Evolutionary conservation across 2,888 invertebrate species (phyloP).

Genomic region (Julus scanicus): DNA sequence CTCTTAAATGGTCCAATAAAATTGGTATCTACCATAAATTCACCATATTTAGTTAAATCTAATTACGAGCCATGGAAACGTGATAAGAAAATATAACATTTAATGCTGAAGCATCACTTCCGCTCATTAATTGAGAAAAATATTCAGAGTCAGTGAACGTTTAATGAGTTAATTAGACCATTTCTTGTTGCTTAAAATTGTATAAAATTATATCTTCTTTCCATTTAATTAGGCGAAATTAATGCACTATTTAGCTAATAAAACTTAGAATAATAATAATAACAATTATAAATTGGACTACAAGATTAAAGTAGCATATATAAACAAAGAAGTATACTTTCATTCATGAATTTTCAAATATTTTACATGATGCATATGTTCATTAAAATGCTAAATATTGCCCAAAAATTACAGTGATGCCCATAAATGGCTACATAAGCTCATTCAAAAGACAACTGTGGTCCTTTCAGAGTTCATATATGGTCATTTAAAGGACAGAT

Average conservation of each 20-base stretch:
- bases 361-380: too few relatives aligned
- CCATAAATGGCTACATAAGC: too few relatives aligned
- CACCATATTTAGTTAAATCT: slow-evolving; percentile 2
- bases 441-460: too few relatives aligned
- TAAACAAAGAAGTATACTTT: too few relatives aligned
- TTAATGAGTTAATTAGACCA: neutral
- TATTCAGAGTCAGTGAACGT: neutral
- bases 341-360: too few relatives aligned
- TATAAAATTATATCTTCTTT: neutral
- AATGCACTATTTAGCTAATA: neutral
- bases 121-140: neutral
- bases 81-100: neutral
- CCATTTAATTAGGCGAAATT: neutral
- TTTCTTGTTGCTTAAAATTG: neutral
- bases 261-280: neutral
- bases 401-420: too few relatives aligned
- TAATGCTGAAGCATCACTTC: neutral
- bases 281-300: neutral
- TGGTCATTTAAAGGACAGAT: too few relatives aligned
- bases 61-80: neutral
- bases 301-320: neutral
- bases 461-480: too few relatives aligned
- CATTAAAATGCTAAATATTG: too few relatives aligned
- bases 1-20: neutral
- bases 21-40: neutral